phyloP scores from a whole-genome alignment of 2,797 vertebrate species.

The Gymnopithys bicolor region DNA sequence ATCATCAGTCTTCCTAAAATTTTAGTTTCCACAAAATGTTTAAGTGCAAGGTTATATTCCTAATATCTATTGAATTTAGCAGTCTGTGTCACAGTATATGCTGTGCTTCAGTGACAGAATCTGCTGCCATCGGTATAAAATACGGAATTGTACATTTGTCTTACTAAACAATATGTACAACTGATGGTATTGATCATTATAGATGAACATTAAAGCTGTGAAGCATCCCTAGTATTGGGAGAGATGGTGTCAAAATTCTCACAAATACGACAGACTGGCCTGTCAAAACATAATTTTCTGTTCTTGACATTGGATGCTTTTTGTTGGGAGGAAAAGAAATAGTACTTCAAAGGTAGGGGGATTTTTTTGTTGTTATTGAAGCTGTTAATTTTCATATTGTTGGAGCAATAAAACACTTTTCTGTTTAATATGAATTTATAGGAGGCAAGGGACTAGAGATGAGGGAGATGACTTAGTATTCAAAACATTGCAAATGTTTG shows the following conservation, averaged over 20 bases:
- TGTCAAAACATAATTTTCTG: background rate
- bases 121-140: background rate
- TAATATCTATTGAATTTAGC: background rate
- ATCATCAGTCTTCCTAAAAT: background rate
- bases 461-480: conserved; percentile 45
- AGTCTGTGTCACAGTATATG: background rate
- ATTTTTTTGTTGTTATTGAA: background rate
- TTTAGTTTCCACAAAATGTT: background rate
- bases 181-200: background rate
- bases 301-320: background rate
- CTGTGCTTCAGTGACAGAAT: background rate
- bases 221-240: background rate
- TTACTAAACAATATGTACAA: background rate
- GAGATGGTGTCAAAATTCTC: background rate
- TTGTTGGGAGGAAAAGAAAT: background rate
- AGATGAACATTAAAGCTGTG: background rate
- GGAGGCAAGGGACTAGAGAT: background rate
- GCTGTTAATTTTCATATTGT: conserved; percentile 10
- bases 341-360: background rate
- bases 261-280: background rate
- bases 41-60: background rate
- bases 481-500: conserved; percentile 59
- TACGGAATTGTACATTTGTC: background rate
- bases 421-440: conserved; percentile 4
- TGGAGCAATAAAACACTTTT: conserved; percentile 27